Base-by-base conservation (phyloP, 2,113 vertebrate genomes). In the Lipotes vexillifer region DNA sequence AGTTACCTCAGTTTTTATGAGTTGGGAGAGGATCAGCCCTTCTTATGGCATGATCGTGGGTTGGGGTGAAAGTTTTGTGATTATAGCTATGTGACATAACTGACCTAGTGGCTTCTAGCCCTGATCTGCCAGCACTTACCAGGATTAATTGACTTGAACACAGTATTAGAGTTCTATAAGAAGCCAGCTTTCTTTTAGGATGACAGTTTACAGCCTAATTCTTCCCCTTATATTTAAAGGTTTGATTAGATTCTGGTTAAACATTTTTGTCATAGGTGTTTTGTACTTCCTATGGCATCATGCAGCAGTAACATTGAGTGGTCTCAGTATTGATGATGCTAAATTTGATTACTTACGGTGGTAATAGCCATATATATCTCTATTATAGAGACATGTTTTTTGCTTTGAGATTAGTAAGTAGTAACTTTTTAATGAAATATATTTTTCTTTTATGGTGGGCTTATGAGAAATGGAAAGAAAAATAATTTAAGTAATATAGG, bases 391-490 rank as follows among this genome's bases (percentile, higher is more conserved):
- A 33, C 31, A 38, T 36, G 23, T 57, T 80, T 33, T 80, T 90
- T 90, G 89, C 68, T 88, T 95, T 87, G 46, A 68, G 13, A 65
- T 71, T 66, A 90, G 41, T 65, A 81, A 63, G 49, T 87, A 57
- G 18, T 80, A 0, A 89, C 17, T 78, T 81, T 71, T 86, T 41
- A 88, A 77, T 86, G 31, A 86, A 87, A 87, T 44, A 17, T 44
- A 38, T n/a, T 82, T 75, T 84, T 49, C 23, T 68, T 33, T 75
- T 57, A 74, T n/a, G 57, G 29, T 41, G 23, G 23, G 41, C 84
- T 94, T 33, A 59, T 77, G 66, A 83, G 33, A 92, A 87, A 61
- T 94, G 31, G 44, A 94, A 96, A 93, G 66, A 86, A 82, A 94
- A 91, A 65, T 63, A 90, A 27, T 83, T 66, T 38, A 17, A 86